These are phyloP conservation scores for Drusus annulatus DNA, from an alignment of 1,140 invertebrate species.

Conservation along the genomic window DNA sequence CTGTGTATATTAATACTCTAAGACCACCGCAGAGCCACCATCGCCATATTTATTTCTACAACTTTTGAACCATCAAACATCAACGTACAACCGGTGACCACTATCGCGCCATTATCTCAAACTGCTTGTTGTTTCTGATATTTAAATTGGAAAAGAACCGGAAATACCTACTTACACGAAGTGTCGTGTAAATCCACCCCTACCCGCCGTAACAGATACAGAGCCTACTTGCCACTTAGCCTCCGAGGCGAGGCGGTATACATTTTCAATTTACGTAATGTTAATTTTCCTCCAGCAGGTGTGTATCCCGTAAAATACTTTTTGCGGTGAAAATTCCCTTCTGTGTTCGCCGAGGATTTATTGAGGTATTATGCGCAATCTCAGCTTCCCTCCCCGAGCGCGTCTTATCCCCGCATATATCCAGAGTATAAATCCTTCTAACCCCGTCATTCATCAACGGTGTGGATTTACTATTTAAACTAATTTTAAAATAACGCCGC, in stretches of 20 bases:
- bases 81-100: no score
- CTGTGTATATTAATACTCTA: no score
- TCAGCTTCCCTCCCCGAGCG: conserved; percentile 40
- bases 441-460: conserved; percentile 38
- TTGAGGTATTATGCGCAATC: conserved; percentile 60
- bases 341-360: conserved; percentile 52
- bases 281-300: conserved; percentile 43
- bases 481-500: conserved; percentile 36
- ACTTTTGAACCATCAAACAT: no score
- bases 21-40: no score
- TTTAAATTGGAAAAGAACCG: no score
- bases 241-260: conserved; percentile 6
- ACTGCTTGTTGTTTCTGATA: no score
- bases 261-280: conserved; percentile 42
- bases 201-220: no score
- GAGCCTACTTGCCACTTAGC: conserved; percentile 8
- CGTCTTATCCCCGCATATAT: conserved; percentile 20
- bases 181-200: no score
- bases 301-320: conserved; percentile 50
- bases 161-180: no score
- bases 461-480: conserved; percentile 39
- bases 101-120: no score
- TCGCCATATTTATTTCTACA: no score
- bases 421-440: conserved; percentile 52
- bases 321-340: conserved; percentile 50